These are phyloP conservation scores for Leptatherina wallacei DNA, from an alignment of 2,797 vertebrate genomes.

Conservation along the genomic window DNA sequence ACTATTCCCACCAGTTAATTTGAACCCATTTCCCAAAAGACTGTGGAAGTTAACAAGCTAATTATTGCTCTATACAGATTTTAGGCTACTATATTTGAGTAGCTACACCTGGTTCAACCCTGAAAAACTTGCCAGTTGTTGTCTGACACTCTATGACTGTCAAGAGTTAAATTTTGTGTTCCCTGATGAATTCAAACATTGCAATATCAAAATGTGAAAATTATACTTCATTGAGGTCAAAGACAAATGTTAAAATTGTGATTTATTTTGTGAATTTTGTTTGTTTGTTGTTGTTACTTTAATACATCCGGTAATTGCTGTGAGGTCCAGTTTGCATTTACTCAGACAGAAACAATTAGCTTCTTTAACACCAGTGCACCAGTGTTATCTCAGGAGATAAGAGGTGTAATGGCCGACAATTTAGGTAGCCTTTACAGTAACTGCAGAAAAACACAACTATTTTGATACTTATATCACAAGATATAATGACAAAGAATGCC, in stretches of 20 bases:
- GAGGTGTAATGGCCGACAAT: slow-evolving; percentile 42
- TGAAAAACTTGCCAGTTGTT: background rate
- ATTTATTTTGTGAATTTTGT: slow-evolving; percentile 8
- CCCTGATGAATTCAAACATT: slow-evolving; percentile 4
- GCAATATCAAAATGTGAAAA: slow-evolving; percentile 25
- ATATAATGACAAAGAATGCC: slow-evolving; percentile 63
- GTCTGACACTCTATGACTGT: background rate
- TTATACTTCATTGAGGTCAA: slow-evolving; percentile 14
- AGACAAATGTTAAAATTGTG: slow-evolving; percentile 1
- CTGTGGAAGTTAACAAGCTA: too few relatives aligned
- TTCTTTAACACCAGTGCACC: slow-evolving; percentile 41
- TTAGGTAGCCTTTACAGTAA: slow-evolving; percentile 61
- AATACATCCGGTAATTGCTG: slow-evolving; percentile 32
- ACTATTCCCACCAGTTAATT: too few relatives aligned
- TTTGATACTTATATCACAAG: slow-evolving; percentile 54
- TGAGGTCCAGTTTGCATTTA: slow-evolving; percentile 25
- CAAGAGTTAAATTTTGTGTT: background rate
- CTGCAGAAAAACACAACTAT: slow-evolving; percentile 56
- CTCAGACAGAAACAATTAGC: slow-evolving; percentile 60
- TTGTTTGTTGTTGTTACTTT: slow-evolving; percentile 17
- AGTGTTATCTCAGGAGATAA: slow-evolving; percentile 37
- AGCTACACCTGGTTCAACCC: background rate
- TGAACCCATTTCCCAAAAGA: too few relatives aligned
- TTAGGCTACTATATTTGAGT: background rate
- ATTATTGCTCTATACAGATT: background rate